Conservation (phyloP, 2,888 invertebrate species). For the Automeris io region DNA sequence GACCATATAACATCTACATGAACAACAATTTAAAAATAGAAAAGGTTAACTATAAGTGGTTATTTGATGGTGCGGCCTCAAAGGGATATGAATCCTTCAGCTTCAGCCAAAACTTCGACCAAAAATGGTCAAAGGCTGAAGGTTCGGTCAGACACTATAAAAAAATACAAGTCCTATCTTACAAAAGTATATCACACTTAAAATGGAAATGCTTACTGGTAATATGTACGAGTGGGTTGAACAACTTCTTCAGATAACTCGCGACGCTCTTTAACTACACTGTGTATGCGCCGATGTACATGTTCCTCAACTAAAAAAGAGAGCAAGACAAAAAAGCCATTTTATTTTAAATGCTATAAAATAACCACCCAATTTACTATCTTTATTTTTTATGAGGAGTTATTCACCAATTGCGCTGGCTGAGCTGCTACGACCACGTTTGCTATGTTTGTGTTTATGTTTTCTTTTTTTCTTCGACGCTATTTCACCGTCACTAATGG, state of each 20-base stretch:
- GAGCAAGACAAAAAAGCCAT: constrained; percentile 4
- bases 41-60: too few relatives aligned
- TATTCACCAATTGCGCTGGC: constrained; percentile 43
- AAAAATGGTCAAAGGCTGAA: too few relatives aligned
- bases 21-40: not conserved
- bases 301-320: constrained; percentile 32
- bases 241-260: constrained; percentile 47
- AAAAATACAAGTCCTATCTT: too few relatives aligned
- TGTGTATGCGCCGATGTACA: constrained; percentile 50
- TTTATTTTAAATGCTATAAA: not conserved
- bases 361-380: not conserved
- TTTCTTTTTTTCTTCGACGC: constrained; percentile 61
- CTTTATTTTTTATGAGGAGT: not conserved
- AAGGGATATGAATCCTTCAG: too few relatives aligned
- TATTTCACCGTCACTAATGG: constrained; percentile 58
- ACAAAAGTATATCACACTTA: not conserved
- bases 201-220: constrained; percentile 48
- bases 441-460: constrained; percentile 61
- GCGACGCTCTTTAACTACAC: constrained; percentile 61
- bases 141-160: too few relatives aligned
- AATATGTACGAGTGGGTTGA: constrained; percentile 57
- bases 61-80: too few relatives aligned
- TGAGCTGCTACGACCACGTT: constrained; percentile 45
- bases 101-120: too few relatives aligned
- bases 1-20: not conserved